These are phyloP conservation scores for Apogon talboti DNA, from an alignment of 2,797 vertebrate species.

Conservation along the genomic window DNA sequence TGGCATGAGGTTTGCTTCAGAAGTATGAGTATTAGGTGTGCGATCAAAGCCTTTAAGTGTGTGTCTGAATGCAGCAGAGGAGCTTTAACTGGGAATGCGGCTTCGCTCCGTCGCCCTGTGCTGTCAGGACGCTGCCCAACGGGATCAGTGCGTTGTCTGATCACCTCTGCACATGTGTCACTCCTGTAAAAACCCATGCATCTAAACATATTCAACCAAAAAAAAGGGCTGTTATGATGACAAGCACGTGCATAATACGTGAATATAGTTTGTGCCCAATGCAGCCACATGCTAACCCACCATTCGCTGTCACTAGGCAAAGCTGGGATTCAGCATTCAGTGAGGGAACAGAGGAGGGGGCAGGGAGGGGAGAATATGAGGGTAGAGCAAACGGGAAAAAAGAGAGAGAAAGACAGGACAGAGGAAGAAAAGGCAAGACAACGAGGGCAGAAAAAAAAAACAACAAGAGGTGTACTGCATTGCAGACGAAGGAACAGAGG, in stretches of 20 bases:
- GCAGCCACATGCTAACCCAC: conserved; percentile 11
- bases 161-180: conserved; percentile 2
- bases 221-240: neutral
- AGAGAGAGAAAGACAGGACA: conserved; percentile 27
- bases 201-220: conserved; percentile 6
- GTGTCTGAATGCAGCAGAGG: conserved; percentile 16
- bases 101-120: conserved; percentile 30
- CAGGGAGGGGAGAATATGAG: conserved; percentile 5
- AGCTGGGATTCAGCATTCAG: conserved; percentile 62
- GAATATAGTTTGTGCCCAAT: neutral
- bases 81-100: conserved; percentile 40
- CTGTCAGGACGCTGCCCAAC: conserved; percentile 29
- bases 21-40: conserved; percentile 11
- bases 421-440: conserved; percentile 27
- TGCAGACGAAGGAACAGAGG: conserved; percentile 16
- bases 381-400: conserved; percentile 47
- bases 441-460: conserved; percentile 10
- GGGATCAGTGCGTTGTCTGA: conserved; percentile 1
- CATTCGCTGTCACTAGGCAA: conserved; percentile 69
- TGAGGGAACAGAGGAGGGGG: conserved; percentile 31
- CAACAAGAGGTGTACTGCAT: neutral
- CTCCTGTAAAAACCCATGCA: neutral
- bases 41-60: conserved; percentile 19
- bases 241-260: neutral
- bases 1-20: conserved; percentile 14